Evolutionary conservation across 2,113 vertebrate genomes (phyloP).

Genomic region (Cyanoliseus patagonus): DNA sequence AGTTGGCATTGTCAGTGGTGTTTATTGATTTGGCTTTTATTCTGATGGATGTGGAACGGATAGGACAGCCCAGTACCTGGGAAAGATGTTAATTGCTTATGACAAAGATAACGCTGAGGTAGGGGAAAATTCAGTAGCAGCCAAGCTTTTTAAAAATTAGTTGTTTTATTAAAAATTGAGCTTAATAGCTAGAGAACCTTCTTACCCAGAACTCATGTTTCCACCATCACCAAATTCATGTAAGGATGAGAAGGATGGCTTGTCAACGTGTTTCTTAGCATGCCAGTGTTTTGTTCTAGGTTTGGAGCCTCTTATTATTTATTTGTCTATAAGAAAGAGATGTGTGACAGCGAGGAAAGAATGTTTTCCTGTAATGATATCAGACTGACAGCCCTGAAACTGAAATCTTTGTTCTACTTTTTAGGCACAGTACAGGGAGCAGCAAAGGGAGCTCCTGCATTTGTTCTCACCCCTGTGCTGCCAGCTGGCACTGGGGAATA

Average conservation of each 20-base stretch:
- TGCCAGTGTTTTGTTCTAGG: not conserved
- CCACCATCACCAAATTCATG: not conserved
- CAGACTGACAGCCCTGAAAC: not conserved
- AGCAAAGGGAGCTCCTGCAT: not conserved
- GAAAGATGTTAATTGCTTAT: constrained; percentile 6
- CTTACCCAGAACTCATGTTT: not conserved
- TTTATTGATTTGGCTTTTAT: constrained; percentile 25
- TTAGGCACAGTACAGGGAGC: not conserved
- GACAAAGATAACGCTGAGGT: not conserved
- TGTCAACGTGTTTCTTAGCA: not conserved
- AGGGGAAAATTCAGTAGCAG: not conserved
- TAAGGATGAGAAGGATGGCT: not conserved
- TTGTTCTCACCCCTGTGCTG: not conserved
- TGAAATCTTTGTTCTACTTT: not conserved
- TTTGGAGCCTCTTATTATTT: constrained; percentile 11
- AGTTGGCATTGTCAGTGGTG: not conserved
- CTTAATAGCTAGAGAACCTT: not conserved
- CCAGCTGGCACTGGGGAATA: not conserved
- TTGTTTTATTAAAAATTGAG: not conserved
- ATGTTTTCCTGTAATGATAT: not conserved
- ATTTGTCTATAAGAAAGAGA: not conserved
- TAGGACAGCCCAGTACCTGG: not conserved
- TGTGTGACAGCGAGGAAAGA: not conserved
- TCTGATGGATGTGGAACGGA: not conserved
- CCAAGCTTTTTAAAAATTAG: not conserved